Evolutionary conservation across 2,113 vertebrate species (phyloP).

Genomic region (Heterotis niloticus): DNA sequence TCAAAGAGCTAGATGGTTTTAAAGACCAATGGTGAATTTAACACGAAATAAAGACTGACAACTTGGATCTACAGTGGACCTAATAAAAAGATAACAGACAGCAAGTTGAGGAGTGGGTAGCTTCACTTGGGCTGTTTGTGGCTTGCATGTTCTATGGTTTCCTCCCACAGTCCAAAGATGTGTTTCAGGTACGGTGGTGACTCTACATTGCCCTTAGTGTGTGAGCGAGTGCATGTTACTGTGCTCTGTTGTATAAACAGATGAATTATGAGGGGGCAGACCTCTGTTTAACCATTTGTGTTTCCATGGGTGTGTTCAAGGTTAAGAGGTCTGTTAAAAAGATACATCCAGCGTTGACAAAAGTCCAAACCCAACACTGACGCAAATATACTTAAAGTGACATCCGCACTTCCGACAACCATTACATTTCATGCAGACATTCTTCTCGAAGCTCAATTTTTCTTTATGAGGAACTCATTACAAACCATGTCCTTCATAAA

Average conservation of each 20-base stretch:
- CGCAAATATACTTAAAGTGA: conserved; percentile 18
- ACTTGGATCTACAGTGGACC: not conserved
- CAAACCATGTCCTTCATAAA: not conserved
- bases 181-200: no score
- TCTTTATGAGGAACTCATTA: not conserved
- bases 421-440: not conserved
- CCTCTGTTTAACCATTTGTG: no score
- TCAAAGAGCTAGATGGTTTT: not conserved
- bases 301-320: no score
- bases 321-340: not conserved
- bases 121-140: no score
- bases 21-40: not conserved
- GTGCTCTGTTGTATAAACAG: no score
- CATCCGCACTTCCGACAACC: conserved; percentile 27
- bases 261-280: no score
- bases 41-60: not conserved
- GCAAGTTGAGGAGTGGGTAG: no score
- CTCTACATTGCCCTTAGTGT: no score
- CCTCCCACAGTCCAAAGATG: not conserved
- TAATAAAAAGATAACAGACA: not conserved
- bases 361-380: not conserved
- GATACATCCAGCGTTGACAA: not conserved
- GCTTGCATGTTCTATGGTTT: not conserved
- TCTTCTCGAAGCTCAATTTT: no score
- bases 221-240: no score